Conservation (phyloP, 2,888 invertebrate species). For the Agriopis aurantiaria region DNA sequence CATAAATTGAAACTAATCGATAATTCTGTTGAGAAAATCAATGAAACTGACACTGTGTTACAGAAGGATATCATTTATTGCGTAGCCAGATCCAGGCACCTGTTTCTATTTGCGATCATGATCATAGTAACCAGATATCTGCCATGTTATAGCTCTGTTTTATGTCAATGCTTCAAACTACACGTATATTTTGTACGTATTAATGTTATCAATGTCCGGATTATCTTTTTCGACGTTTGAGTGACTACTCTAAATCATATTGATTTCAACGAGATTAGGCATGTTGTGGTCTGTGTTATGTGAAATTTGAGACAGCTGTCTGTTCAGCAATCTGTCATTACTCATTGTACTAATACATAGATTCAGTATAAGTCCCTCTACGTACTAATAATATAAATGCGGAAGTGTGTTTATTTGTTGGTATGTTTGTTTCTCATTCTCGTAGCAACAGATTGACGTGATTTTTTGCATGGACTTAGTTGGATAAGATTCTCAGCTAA, state of each 20-base stretch:
- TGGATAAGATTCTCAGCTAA: too few relatives aligned
- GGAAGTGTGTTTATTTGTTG: too few relatives aligned
- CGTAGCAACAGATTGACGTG: too few relatives aligned
- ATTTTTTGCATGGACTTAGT: too few relatives aligned
- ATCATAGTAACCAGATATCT: constrained; percentile 20
- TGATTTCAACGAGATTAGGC: not conserved
- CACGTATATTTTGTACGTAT: constrained; percentile 2
- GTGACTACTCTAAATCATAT: constrained; percentile 4
- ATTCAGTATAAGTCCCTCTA: too few relatives aligned
- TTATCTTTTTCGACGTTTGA: constrained; percentile 6
- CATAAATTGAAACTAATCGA: not conserved
- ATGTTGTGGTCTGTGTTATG: not conserved
- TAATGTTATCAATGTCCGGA: constrained; percentile 7
- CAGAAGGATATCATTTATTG: constrained; percentile 13
- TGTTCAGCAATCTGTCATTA: too few relatives aligned
- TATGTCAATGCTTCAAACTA: constrained; percentile 20
- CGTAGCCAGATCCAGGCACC: constrained; percentile 10
- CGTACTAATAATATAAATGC: too few relatives aligned
- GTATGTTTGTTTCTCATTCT: too few relatives aligned
- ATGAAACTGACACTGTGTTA: not conserved
- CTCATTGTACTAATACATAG: not conserved
- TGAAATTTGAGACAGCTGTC: not conserved
- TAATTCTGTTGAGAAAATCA: not conserved
- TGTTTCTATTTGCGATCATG: constrained; percentile 20
- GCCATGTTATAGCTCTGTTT: constrained; percentile 19